Percentiles rank a stretch among this genome's conserved stretches.
phyloP scores from a whole-genome alignment of 2,797 vertebrate species.

The Centropyge bicolor region DNA sequence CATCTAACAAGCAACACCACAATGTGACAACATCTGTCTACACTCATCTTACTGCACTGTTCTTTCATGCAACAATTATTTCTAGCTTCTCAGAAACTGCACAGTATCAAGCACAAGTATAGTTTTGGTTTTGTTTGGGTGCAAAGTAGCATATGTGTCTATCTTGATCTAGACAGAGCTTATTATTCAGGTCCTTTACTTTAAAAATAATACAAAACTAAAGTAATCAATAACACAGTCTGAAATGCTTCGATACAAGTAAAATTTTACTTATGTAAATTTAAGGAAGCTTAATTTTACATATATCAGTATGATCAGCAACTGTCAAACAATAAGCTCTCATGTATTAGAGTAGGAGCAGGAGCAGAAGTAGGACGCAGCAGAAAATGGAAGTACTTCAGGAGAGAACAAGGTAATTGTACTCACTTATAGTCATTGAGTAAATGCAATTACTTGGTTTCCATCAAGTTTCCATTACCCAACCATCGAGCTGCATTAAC shows the following conservation, averaged over 20 bases:
- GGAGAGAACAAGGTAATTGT: background rate
- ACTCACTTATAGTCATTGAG: background rate
- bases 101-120: background rate
- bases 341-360: too few relatives aligned
- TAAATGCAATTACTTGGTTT: background rate
- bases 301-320: too few relatives aligned
- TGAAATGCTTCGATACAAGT: background rate
- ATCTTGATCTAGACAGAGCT: background rate
- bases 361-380: background rate
- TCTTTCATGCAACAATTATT: background rate
- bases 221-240: background rate
- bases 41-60: background rate
- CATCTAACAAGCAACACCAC: conserved; percentile 20
- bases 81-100: background rate
- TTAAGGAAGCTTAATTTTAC: too few relatives aligned
- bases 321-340: too few relatives aligned
- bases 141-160: background rate
- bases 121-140: background rate
- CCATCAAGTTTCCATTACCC: background rate
- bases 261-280: background rate
- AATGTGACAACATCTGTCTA: background rate
- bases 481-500: background rate
- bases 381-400: background rate
- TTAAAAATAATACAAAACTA: background rate
- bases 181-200: background rate